Evolutionary conservation across 2,113 vertebrate species (phyloP).

Genomic region (Apus apus): DNA sequence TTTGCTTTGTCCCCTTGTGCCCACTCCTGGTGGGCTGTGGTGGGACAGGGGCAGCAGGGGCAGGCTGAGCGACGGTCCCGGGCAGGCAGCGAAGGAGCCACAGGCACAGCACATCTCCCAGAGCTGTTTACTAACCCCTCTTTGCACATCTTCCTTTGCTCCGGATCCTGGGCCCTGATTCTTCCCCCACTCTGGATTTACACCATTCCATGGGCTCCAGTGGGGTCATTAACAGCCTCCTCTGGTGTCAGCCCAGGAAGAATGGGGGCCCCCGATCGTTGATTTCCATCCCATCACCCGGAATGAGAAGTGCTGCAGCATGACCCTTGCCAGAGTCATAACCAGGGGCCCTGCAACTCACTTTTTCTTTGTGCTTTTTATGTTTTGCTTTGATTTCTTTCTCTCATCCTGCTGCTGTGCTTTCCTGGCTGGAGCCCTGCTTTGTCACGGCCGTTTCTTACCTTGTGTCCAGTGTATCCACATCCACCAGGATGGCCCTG

Average conservation of each 20-base stretch:
- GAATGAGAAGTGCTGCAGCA: conserved; percentile 75
- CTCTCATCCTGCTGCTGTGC: conserved; percentile 64
- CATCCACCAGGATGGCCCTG: not conserved
- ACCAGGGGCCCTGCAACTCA: conserved; percentile 31
- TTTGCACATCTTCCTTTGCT: conserved; percentile 60
- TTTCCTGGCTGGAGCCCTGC: conserved; percentile 67
- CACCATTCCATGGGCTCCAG: not conserved
- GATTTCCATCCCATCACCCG: conserved; percentile 63
- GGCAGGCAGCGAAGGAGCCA: not conserved
- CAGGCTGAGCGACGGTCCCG: not conserved
- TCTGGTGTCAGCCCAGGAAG: conserved; percentile 18
- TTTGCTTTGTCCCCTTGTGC: not conserved
- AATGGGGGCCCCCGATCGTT: conserved; percentile 18
- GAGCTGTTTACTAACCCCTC: conserved; percentile 73
- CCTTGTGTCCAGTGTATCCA: conserved; percentile 48
- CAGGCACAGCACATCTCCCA: conserved; percentile 41
- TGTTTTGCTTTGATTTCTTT: not conserved
- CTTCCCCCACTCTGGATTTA: not conserved
- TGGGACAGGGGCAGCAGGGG: not conserved
- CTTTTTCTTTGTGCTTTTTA: conserved; percentile 68
- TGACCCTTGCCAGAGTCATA: conserved; percentile 64
- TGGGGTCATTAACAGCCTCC: not conserved
- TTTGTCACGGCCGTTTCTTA: conserved; percentile 41
- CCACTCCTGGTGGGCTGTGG: not conserved
- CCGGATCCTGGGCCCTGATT: conserved; percentile 65